A percentile compares a stretch with the other conserved stretches of the same genome.
These are phyloP conservation scores for Mystacornis crossleyi DNA, from an alignment of 2,113 vertebrate genomes.

Conservation along the genomic window DNA sequence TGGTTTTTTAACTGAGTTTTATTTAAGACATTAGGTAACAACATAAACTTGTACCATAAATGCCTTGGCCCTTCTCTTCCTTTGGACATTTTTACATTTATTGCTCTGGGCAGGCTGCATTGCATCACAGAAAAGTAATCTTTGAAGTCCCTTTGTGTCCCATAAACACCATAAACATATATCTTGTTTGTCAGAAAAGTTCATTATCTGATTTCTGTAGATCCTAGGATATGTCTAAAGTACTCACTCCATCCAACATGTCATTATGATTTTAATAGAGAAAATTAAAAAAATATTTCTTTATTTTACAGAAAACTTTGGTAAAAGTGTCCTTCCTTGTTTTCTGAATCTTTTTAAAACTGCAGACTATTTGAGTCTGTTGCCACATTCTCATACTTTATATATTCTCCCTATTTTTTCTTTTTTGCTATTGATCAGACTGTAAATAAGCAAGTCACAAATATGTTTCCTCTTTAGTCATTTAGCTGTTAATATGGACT, in stretches of 20 bases:
- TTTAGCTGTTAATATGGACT: background rate
- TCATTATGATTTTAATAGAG: background rate
- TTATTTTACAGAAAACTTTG: background rate
- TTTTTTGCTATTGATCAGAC: background rate
- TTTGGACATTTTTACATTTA: background rate
- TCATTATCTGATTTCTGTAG: background rate
- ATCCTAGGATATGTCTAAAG: background rate
- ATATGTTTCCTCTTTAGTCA: background rate
- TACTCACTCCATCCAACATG: background rate
- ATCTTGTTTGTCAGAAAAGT: background rate
- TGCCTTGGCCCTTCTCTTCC: background rate
- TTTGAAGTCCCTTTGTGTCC: background rate
- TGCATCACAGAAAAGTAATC: background rate
- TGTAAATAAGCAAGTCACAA: background rate
- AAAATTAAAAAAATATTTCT: background rate
- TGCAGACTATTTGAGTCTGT: background rate
- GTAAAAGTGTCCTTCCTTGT: background rate
- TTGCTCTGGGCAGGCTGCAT: background rate
- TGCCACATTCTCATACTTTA: background rate
- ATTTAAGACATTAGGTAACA: background rate
- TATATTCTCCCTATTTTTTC: background rate
- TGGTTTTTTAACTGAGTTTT: background rate
- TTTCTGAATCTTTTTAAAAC: background rate
- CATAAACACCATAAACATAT: background rate
- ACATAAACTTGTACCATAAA: background rate